Percentiles rank a stretch among this genome's conserved stretches.
Evolutionary conservation across 2,113 vertebrate genomes (phyloP).

Genomic region (Spea multiplicata): DNA sequence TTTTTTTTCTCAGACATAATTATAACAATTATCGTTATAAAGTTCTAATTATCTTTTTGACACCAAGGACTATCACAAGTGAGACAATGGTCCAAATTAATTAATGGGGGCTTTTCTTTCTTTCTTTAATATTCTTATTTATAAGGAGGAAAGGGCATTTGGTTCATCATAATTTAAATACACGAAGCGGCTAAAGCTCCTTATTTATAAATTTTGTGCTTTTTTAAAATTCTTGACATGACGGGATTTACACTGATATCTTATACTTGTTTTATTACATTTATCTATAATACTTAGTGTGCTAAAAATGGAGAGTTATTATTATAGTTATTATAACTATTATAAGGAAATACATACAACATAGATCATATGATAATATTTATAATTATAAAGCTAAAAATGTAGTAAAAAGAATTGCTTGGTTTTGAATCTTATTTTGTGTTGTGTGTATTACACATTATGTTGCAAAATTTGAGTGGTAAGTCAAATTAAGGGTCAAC

Average conservation of each 20-base stretch:
- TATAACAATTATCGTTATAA: conserved; percentile 82
- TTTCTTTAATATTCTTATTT: conserved; percentile 57
- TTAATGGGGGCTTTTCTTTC: conserved; percentile 69
- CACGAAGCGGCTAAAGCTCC: conserved; percentile 18
- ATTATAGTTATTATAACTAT: no score
- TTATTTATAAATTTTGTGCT: conserved; percentile 21
- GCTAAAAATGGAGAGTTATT: no score
- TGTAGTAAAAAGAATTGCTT: no score
- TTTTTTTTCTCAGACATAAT: conserved; percentile 80
- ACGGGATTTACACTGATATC: conserved; percentile 7
- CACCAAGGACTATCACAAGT: conserved; percentile 70
- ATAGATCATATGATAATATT: no score
- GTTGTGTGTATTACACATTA: no score
- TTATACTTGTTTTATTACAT: not conserved
- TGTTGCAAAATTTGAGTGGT: no score
- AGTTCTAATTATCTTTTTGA: conserved; percentile 81
- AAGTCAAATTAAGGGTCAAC: no score
- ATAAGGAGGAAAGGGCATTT: conserved; percentile 57
- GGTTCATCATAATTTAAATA: conserved; percentile 45
- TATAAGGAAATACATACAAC: no score
- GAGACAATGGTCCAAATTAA: conserved; percentile 73
- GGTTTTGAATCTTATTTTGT: no score
- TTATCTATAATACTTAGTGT: no score
- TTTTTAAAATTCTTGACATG: conserved; percentile 8
- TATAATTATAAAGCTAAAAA: no score